Percentiles rank a stretch among this genome's conserved stretches.
These are phyloP conservation scores for Salpingus planirostris DNA, from an alignment of 2,888 invertebrate species.

Conservation along the genomic window DNA sequence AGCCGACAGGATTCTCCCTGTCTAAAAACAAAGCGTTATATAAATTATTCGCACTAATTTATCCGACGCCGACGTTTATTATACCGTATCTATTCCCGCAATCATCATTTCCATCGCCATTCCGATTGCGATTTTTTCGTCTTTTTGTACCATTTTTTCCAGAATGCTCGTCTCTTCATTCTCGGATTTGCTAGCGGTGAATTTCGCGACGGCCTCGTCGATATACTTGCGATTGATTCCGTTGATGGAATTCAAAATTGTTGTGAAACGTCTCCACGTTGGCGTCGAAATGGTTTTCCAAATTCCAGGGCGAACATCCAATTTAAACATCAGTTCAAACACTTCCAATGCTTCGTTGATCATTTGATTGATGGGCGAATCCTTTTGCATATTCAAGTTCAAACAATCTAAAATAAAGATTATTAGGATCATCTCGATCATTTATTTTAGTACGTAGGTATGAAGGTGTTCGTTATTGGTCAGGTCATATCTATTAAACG, in stretches of 20 bases:
- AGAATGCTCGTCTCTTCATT: slow-evolving; percentile 1
- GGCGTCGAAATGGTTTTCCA: slow-evolving; percentile 3
- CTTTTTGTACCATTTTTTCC: not conserved
- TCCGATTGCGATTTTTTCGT: not conserved
- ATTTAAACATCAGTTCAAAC: not conserved
- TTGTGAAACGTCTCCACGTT: slow-evolving; percentile 2
- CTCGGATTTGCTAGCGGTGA: no score
- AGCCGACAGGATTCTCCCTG: slow-evolving; percentile 39
- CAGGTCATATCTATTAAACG: no score
- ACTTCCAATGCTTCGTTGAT: not conserved
- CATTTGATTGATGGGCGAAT: not conserved
- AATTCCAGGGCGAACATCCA: not conserved
- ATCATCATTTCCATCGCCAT: slow-evolving; percentile 1
- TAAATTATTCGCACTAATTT: not conserved
- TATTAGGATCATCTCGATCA: not conserved
- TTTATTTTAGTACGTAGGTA: not conserved
- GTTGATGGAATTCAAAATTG: not conserved
- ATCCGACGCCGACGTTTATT: not conserved
- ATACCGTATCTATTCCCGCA: slow-evolving; percentile 1
- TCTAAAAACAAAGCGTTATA: slow-evolving; percentile 26
- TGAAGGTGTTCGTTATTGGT: no score
- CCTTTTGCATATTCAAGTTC: slow-evolving; percentile 1
- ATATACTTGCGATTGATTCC: not conserved
- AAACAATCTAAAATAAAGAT: slow-evolving; percentile 4
- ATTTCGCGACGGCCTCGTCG: not conserved